phyloP scores from a whole-genome alignment of 2,113 vertebrate species.

The Bambusicola thoracicus region DNA sequence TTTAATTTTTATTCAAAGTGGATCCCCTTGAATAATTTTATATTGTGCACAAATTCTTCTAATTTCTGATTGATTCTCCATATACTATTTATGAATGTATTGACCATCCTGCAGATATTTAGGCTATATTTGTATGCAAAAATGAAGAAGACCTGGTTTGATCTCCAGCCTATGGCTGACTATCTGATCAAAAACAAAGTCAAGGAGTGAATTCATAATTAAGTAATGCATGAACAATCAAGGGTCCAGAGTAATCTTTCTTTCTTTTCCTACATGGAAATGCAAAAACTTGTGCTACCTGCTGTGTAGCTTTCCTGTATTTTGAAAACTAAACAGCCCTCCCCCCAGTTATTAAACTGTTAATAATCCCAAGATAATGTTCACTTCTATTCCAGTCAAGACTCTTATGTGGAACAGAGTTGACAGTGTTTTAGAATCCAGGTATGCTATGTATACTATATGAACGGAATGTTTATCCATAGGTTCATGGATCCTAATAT shows the following conservation, averaged over 20 bases:
- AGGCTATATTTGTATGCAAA: background rate
- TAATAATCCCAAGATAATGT: background rate
- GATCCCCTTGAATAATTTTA: background rate
- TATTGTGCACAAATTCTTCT: background rate
- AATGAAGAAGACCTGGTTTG: background rate
- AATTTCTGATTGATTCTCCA: background rate
- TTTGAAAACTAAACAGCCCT: background rate
- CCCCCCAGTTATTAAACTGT: background rate
- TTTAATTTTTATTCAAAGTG: background rate
- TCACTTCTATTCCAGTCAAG: background rate
- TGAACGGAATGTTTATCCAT: background rate
- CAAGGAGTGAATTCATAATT: background rate
- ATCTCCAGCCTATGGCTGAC: background rate
- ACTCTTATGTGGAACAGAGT: fast-evolving
- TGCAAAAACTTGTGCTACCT: background rate
- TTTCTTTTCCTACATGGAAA: background rate
- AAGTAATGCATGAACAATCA: background rate
- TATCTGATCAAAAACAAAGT: background rate
- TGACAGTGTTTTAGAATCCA: background rate
- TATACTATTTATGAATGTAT: background rate
- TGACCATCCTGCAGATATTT: background rate
- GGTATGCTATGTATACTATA: background rate
- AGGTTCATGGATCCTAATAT: background rate
- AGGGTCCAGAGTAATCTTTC: background rate
- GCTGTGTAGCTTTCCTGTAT: background rate